Evolutionary conservation across 2,888 invertebrate genomes (phyloP).

Genomic region (Graphium colonna): DNA sequence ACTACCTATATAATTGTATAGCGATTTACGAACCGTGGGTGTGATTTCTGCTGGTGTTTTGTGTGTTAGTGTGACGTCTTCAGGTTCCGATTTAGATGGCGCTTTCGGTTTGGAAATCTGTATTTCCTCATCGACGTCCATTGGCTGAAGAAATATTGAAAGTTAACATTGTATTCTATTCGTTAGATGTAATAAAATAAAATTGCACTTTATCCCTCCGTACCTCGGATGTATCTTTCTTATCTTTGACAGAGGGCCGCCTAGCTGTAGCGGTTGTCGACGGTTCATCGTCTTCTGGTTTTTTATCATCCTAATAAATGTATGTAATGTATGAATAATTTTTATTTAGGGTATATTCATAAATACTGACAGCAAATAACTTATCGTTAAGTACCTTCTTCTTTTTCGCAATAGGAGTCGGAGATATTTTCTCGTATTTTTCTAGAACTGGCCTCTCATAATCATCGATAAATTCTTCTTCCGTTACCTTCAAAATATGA

Average conservation of each 20-base stretch:
- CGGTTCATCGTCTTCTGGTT: conserved; percentile 54
- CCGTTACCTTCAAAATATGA: conserved; percentile 59
- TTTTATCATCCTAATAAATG: conserved; percentile 46
- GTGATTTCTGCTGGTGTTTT: conserved; percentile 71
- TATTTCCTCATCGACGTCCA: conserved; percentile 73
- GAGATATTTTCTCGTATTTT: conserved; percentile 82
- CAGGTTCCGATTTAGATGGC: conserved; percentile 64
- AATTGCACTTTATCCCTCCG: conserved; percentile 7
- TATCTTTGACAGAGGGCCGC: conserved; percentile 67
- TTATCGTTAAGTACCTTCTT: conserved; percentile 60
- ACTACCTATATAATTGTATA: not conserved
- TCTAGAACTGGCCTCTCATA: conserved; percentile 88
- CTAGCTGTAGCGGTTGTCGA: conserved; percentile 61
- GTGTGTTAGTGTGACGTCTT: conserved; percentile 71
- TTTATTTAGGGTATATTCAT: conserved; percentile 9
- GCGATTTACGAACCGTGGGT: conserved; percentile 67
- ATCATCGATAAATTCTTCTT: conserved; percentile 81
- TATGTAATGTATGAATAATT: conserved; percentile 29
- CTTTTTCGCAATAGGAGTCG: conserved; percentile 73
- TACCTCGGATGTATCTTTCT: conserved; percentile 68
- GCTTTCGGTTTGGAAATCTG: conserved; percentile 62
- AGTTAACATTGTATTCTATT: not conserved
- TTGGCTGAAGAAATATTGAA: conserved; percentile 44
- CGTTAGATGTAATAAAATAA: not conserved
- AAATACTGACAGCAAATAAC: conserved; percentile 10